Evolutionary conservation across 2,888 invertebrate genomes (phyloP).

Genomic region (Chironomus tentans): DNA sequence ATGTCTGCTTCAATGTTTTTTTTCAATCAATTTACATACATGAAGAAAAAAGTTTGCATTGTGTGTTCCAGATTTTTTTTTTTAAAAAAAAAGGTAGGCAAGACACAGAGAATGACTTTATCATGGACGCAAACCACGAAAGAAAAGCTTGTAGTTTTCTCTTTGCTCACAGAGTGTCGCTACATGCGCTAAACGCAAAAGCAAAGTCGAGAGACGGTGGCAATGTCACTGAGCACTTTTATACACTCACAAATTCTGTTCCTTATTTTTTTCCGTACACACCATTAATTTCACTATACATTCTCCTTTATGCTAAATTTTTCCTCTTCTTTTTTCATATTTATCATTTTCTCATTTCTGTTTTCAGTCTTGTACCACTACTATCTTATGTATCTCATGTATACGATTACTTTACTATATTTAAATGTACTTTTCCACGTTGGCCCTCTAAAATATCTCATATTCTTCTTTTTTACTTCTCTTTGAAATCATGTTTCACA

Average conservation of each 20-base stretch:
- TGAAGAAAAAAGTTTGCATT: background rate
- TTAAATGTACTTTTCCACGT: background rate
- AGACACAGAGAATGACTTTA: background rate
- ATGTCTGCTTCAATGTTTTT: background rate
- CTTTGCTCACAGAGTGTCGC: background rate
- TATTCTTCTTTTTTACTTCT: background rate
- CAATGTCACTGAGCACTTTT: background rate
- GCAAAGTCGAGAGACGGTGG: too few species aligned
- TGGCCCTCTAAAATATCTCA: conserved; percentile 11
- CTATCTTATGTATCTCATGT: background rate
- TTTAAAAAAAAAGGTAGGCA: background rate
- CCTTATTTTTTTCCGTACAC: background rate
- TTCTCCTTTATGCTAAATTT: background rate
- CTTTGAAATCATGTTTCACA: background rate
- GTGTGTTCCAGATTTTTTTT: background rate
- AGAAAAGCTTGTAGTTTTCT: background rate
- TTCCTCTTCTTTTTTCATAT: background rate
- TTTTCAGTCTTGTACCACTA: background rate
- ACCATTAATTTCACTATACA: background rate
- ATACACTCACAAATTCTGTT: background rate
- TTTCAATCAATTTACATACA: background rate
- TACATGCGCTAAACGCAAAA: background rate
- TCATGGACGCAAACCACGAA: background rate
- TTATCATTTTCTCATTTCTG: background rate
- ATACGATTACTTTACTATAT: background rate